Percentiles rank a stretch among this genome's conserved stretches.
Evolutionary conservation across 1,140 invertebrate genomes (phyloP).

Genomic region (Harpegnathos saltator): DNA sequence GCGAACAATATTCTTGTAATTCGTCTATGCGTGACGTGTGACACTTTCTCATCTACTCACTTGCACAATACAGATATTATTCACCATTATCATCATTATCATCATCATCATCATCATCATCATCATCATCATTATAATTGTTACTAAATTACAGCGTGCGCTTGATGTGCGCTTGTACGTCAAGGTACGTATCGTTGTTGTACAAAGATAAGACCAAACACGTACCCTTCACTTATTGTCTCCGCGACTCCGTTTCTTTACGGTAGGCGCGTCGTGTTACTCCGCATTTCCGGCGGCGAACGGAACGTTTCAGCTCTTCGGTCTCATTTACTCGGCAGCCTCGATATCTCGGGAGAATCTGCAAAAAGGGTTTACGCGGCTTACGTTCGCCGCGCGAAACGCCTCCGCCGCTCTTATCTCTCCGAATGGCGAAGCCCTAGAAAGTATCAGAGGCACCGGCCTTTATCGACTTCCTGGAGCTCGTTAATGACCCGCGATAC

Average conservation of each 20-base stretch:
- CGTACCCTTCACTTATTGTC: slow-evolving; percentile 24
- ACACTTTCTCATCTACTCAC: too few species aligned
- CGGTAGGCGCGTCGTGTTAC: slow-evolving; percentile 14
- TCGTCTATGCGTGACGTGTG: too few species aligned
- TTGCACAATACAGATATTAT: too few species aligned
- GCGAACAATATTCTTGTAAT: too few species aligned
- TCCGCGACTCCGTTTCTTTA: slow-evolving; percentile 2
- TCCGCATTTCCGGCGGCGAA: slow-evolving; percentile 20
- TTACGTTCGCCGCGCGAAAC: slow-evolving; percentile 20
- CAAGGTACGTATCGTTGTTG: background rate
- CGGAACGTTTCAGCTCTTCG: slow-evolving; percentile 16
- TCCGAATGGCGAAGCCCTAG: background rate
- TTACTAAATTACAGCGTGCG: too few species aligned
- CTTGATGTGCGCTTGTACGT: too few species aligned
- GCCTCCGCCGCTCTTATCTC: slow-evolving; percentile 31
- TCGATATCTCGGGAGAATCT: slow-evolving; percentile 27
- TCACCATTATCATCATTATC: too few species aligned
- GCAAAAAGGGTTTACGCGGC: slow-evolving; percentile 9
- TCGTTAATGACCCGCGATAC: slow-evolving; percentile 28
- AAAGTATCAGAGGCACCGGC: slow-evolving; percentile 1
- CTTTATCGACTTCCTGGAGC: slow-evolving; percentile 39
- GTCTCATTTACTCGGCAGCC: slow-evolving; percentile 3
- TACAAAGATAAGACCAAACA: slow-evolving; percentile 12
- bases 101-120: too few species aligned
- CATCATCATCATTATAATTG: too few species aligned